Conservation (phyloP, 2,113 vertebrate genomes). For the Chaetops frenatus region DNA sequence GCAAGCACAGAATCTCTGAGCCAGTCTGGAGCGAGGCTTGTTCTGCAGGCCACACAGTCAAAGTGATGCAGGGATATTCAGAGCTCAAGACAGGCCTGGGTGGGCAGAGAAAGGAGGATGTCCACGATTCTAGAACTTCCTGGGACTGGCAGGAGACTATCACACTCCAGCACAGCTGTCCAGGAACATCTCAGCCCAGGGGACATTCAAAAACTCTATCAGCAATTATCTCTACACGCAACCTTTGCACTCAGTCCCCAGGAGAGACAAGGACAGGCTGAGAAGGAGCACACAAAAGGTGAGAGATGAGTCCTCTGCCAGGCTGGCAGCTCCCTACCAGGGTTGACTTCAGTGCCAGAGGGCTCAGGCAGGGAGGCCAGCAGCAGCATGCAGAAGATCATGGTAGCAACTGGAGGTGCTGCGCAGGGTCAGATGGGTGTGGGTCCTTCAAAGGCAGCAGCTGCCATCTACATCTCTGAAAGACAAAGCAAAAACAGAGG, state of each 20-base stretch:
- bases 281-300: background rate
- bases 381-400: constrained; percentile 86
- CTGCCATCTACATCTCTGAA: constrained; percentile 83
- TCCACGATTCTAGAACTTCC: background rate
- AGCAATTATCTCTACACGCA: fast-evolving
- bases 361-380: constrained; percentile 71
- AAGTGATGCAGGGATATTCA: background rate
- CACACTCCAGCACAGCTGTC: background rate
- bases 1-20: background rate
- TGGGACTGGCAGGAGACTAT: background rate
- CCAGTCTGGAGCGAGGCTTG: background rate
- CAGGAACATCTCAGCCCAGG: background rate
- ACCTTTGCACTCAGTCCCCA: background rate
- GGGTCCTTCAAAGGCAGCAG: constrained; percentile 47
- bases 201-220: fast-evolving
- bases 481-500: constrained; percentile 31
- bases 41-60: background rate
- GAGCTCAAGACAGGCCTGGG: background rate
- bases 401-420: constrained; percentile 66
- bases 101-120: background rate
- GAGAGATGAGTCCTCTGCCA: background rate
- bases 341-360: constrained; percentile 78
- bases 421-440: constrained; percentile 45
- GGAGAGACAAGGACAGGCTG: background rate
- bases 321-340: constrained; percentile 67